Conservation (phyloP, 1,140 invertebrate genomes). For the Listronotus bonariensis region DNA sequence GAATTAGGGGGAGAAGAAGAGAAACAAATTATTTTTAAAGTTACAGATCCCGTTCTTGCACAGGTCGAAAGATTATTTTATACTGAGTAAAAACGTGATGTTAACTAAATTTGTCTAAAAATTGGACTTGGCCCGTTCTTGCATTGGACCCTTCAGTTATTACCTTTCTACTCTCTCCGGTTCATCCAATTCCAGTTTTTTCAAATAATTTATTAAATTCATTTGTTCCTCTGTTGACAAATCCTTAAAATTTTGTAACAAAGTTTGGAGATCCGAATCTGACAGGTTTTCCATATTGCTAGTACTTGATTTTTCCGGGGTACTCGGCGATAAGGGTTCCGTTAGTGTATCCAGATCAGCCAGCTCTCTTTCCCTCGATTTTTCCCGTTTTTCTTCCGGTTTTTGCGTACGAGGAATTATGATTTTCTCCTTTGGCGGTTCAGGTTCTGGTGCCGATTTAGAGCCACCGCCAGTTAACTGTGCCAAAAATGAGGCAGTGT, state of each 20-base stretch:
- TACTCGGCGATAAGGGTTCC: constrained; percentile 32
- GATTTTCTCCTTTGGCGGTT: constrained; percentile 30
- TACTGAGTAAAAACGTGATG: no score
- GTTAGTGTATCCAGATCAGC: constrained; percentile 27
- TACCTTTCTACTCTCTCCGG: constrained; percentile 70
- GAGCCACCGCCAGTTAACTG: constrained; percentile 49
- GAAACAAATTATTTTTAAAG: no score
- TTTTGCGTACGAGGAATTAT: constrained; percentile 19
- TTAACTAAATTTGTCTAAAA: no score
- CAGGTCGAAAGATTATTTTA: no score
- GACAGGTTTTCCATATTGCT: constrained; percentile 69
- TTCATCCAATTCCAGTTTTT: constrained; percentile 74
- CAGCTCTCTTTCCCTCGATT: background rate
- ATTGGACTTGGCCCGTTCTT: no score
- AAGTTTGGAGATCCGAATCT: constrained; percentile 73
- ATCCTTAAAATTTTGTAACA: constrained; percentile 79
- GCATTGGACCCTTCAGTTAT: no score
- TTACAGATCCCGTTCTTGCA: no score
- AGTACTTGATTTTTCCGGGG: constrained; percentile 31
- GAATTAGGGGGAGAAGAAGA: no score
- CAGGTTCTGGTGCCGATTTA: constrained; percentile 12
- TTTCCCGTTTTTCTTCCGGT: constrained; percentile 7
- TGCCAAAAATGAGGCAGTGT: constrained; percentile 60
- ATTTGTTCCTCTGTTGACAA: constrained; percentile 77
- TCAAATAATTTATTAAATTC: constrained; percentile 75